Conservation (phyloP, 1,140 invertebrate species). For the Daktulosphaira vitifoliae region DNA sequence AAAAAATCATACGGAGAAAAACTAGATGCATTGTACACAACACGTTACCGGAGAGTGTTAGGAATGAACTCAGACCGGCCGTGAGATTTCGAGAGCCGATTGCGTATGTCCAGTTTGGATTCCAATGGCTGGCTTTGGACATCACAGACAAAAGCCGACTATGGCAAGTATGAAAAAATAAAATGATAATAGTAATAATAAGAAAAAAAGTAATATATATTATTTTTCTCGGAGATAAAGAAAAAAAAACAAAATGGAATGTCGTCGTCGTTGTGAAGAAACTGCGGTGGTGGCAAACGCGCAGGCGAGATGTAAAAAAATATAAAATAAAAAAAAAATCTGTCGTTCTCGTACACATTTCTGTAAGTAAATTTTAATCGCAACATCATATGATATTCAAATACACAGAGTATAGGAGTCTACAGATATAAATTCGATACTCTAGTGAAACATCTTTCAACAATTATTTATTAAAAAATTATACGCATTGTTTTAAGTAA, state of each 20-base stretch:
- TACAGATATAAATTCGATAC: no score
- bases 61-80: constrained; percentile 11
- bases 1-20: no score
- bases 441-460: no score
- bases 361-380: not conserved
- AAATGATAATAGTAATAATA: not conserved
- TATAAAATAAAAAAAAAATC: constrained; percentile 13
- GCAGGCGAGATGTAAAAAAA: not conserved
- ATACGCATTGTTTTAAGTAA: no score
- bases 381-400: not conserved
- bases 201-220: constrained; percentile 1
- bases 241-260: constrained; percentile 16
- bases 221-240: constrained; percentile 5
- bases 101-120: constrained; percentile 16
- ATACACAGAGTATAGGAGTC: no score
- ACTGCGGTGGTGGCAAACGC: not conserved
- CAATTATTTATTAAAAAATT: no score
- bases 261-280: constrained; percentile 12
- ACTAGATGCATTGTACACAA: no score
- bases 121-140: constrained; percentile 11
- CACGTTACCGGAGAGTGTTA: not conserved
- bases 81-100: constrained; percentile 30
- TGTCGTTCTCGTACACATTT: not conserved
- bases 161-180: not conserved
- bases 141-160: constrained; percentile 13